A percentile compares a stretch with the other conserved stretches of the same genome.
These are phyloP conservation scores for Psilopogon haemacephalus DNA, from an alignment of 2,113 vertebrate genomes.

Conservation along the genomic window DNA sequence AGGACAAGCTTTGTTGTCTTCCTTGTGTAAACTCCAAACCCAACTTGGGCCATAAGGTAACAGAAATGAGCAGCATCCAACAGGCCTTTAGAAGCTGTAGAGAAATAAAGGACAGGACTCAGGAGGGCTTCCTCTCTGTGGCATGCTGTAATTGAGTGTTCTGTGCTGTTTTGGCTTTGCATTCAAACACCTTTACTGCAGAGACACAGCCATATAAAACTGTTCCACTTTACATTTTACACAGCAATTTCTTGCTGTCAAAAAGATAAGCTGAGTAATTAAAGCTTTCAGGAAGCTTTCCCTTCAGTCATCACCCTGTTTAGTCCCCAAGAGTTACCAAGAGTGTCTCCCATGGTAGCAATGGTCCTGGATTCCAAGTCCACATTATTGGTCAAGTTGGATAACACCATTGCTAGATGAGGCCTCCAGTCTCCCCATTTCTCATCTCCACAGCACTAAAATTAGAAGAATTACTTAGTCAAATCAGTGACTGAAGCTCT, in stretches of 20 bases:
- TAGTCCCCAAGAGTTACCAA: conserved; percentile 78
- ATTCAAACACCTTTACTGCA: not conserved
- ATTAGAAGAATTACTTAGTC: not conserved
- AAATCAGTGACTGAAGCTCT: not conserved
- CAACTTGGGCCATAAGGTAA: conserved; percentile 96
- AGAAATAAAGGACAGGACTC: not conserved
- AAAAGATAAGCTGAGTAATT: not conserved
- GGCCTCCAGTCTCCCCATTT: conserved; percentile 99
- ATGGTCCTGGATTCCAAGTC: conserved; percentile 92
- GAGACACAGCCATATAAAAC: not conserved
- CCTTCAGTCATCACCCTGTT: not conserved
- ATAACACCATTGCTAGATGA: conserved; percentile 96
- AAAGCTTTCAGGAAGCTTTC: not conserved
- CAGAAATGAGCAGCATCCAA: conserved; percentile 96
- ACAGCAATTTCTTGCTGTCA: not conserved
- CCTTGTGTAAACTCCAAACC: conserved; percentile 91
- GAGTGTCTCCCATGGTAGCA: conserved; percentile 95
- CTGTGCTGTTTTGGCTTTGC: not conserved
- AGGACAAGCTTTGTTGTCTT: conserved; percentile 94
- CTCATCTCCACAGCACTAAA: conserved; percentile 95
- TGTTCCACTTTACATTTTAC: not conserved
- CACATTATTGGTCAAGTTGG: conserved; percentile 88
- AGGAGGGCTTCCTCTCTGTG: not conserved
- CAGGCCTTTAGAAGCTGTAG: conserved; percentile 89
- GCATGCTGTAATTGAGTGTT: not conserved